Conservation (phyloP, 1,140 invertebrate species). For the Cheumatopsyche charites region DNA sequence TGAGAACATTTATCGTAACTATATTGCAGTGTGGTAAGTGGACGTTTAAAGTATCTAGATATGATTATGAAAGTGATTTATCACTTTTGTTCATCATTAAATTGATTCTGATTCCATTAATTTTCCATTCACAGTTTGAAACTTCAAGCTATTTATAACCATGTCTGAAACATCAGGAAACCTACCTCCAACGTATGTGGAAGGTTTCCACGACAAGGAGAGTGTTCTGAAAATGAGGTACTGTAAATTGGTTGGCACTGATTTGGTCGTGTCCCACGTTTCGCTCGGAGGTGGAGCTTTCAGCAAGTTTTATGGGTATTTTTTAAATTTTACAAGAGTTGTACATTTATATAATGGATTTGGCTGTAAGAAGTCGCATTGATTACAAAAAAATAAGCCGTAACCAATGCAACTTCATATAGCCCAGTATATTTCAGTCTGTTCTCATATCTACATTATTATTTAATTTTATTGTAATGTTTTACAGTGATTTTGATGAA, state of each 20-base stretch:
- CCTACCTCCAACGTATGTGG: constrained; percentile 41
- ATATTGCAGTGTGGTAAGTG: no score
- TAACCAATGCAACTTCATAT: background rate
- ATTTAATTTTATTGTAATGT: background rate
- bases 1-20: no score
- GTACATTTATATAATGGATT: background rate
- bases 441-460: no score
- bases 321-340: constrained; percentile 23
- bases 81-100: no score
- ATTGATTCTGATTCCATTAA: no score
- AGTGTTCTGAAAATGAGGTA: constrained; percentile 54
- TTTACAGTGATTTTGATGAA: constrained; percentile 51
- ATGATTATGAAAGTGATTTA: no score
- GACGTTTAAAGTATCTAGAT: no score
- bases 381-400: no score
- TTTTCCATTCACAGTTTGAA: no score
- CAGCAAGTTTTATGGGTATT: constrained; percentile 64
- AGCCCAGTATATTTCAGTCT: background rate
- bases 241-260: constrained; percentile 62
- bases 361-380: background rate
- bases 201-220: constrained; percentile 42
- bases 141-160: no score
- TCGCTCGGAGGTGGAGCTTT: constrained; percentile 64
- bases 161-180: no score
- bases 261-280: constrained; percentile 63